Percentiles rank a stretch among this genome's conserved stretches.
Evolutionary conservation across 2,113 vertebrate genomes (phyloP).

Genomic region (Rhinogobius similis): DNA sequence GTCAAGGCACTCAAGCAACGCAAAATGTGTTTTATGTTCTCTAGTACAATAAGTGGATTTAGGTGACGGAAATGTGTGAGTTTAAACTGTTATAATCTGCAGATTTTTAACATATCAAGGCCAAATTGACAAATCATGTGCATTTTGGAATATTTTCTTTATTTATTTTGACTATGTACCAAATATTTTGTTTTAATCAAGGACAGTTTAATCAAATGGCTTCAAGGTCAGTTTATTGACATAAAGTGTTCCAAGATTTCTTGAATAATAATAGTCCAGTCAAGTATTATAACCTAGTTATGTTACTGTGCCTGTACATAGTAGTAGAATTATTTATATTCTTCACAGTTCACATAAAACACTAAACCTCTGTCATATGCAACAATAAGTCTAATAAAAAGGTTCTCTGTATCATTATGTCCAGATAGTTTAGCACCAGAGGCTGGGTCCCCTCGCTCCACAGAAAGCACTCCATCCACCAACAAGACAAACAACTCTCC

Average conservation of each 20-base stretch:
- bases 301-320: too few species aligned
- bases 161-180: background rate
- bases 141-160: background rate
- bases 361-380: background rate
- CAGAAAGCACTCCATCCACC: constrained; percentile 11
- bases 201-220: background rate
- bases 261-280: background rate
- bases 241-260: background rate
- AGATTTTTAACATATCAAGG: background rate
- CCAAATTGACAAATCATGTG: background rate
- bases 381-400: background rate
- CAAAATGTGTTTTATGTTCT: background rate
- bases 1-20: constrained; percentile 3
- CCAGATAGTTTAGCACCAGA: constrained; percentile 46
- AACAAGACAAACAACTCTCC: constrained; percentile 62
- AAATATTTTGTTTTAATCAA: background rate
- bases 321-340: background rate
- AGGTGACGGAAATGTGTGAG: background rate
- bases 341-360: background rate
- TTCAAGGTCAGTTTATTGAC: constrained; percentile 1
- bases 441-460: constrained; percentile 12
- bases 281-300: background rate
- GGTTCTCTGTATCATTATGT: constrained; percentile 5
- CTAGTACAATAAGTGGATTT: too few species aligned
- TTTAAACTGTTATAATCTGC: background rate